Evolutionary conservation across 1,140 invertebrate species (phyloP).

Genomic region (Plutomurus gul): DNA sequence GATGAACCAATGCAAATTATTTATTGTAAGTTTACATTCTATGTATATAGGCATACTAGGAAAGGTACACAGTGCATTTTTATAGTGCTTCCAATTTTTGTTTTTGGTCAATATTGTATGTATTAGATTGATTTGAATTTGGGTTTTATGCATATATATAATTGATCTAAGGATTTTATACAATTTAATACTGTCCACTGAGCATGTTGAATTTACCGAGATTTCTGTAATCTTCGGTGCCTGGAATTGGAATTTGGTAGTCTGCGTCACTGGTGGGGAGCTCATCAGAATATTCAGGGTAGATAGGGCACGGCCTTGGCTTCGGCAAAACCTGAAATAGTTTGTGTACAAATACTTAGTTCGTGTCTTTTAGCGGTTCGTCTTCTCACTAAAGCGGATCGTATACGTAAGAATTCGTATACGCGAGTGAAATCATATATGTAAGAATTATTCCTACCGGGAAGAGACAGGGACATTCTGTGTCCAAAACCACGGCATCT

Average conservation of each 20-base stretch:
- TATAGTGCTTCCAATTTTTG: no score
- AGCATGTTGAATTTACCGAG: not conserved
- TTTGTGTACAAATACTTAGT: no score
- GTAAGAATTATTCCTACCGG: no score
- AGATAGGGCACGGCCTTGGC: slow-evolving; percentile 43
- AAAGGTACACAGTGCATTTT: no score
- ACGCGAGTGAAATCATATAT: no score
- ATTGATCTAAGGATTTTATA: not conserved
- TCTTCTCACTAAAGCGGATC: no score
- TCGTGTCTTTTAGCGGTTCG: no score
- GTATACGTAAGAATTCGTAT: no score
- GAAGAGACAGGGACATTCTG: slow-evolving; percentile 34
- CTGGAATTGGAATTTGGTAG: slow-evolving; percentile 30
- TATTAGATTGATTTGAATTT: not conserved
- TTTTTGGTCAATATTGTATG: no score
- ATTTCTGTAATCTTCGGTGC: slow-evolving; percentile 42
- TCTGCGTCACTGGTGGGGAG: not conserved
- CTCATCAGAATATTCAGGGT: slow-evolving; percentile 40
- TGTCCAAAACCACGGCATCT: slow-evolving; percentile 33
- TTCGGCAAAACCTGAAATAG: slow-evolving; percentile 39
- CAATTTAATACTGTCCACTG: not conserved
- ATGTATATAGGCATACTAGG: no score
- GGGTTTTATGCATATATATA: not conserved
- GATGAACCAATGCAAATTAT: no score
- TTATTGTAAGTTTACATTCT: no score